Conservation (phyloP, 53 echinoderm and acorn worm genomes). For the Arbacia lixula region DNA sequence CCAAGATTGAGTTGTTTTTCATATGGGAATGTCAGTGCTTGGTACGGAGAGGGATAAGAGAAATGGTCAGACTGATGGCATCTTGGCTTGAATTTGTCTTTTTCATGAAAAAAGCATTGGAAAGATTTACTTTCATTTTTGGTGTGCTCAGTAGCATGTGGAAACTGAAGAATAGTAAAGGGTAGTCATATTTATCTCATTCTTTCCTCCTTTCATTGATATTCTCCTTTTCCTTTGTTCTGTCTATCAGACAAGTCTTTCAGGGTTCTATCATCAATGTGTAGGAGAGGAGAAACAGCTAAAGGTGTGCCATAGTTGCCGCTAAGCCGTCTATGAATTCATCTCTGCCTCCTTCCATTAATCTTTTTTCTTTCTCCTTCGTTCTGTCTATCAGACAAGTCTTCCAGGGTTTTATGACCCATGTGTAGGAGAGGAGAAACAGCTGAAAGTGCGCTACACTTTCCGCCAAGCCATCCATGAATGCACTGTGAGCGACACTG, state of each 20-base stretch:
- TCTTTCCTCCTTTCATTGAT: too few species aligned
- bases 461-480: slow-evolving; percentile 76
- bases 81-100: too few species aligned
- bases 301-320: slow-evolving; percentile 76
- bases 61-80: too few species aligned
- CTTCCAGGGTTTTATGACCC: slow-evolving; percentile 95
- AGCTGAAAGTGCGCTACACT: slow-evolving; percentile 71
- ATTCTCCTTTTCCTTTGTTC: too few species aligned
- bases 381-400: slow-evolving; percentile 50
- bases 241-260: slow-evolving; percentile 74
- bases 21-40: too few species aligned
- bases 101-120: too few species aligned
- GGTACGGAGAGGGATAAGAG: too few species aligned
- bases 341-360: not conserved
- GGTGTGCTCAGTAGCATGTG: too few species aligned
- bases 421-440: slow-evolving; percentile 82
- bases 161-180: too few species aligned
- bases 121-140: too few species aligned
- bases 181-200: too few species aligned
- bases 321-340: slow-evolving; percentile 67
- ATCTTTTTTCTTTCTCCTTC: not conserved
- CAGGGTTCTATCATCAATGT: slow-evolving; percentile 97
- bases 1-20: too few species aligned
- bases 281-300: slow-evolving; percentile 88
- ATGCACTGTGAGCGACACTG: slow-evolving; percentile 78